Evolutionary conservation across 2,113 vertebrate genomes (phyloP).

Genomic region (Addax nasomaculatus): DNA sequence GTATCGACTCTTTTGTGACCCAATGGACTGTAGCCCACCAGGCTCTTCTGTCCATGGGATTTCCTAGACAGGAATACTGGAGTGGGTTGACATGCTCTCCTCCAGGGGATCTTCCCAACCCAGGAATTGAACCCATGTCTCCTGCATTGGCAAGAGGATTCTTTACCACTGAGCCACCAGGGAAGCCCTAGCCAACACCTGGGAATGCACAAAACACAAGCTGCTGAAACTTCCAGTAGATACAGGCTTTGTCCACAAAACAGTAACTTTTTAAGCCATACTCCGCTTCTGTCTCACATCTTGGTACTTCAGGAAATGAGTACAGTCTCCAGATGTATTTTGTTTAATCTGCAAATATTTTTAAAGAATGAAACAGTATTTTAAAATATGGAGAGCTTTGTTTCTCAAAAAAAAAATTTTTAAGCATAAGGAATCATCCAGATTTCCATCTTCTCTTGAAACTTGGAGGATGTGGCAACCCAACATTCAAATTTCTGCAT

Average conservation of each 20-base stretch:
- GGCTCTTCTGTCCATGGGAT: neutral
- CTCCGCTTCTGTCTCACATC: neutral
- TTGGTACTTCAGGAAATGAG: neutral
- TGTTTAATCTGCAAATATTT: neutral
- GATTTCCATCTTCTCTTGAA: neutral
- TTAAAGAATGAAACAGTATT: neutral
- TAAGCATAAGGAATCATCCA: neutral
- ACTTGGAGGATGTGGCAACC: neutral
- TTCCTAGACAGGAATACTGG: neutral
- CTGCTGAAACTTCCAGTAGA: neutral
- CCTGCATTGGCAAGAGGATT: neutral
- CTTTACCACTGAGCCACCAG: neutral
- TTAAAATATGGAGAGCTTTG: neutral
- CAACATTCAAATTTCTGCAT: neutral
- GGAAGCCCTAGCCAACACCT: neutral
- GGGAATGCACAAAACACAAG: neutral
- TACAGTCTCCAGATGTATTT: neutral
- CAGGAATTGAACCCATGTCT: neutral
- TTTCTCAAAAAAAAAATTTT: neutral
- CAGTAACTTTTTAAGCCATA: neutral
- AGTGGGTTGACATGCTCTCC: neutral
- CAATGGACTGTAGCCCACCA: neutral
- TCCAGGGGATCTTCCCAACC: neutral
- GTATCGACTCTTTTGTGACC: accelerated
- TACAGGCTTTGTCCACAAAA: neutral